phyloP scores from a whole-genome alignment of 2,797 vertebrate genomes.

The Falco concolor region DNA sequence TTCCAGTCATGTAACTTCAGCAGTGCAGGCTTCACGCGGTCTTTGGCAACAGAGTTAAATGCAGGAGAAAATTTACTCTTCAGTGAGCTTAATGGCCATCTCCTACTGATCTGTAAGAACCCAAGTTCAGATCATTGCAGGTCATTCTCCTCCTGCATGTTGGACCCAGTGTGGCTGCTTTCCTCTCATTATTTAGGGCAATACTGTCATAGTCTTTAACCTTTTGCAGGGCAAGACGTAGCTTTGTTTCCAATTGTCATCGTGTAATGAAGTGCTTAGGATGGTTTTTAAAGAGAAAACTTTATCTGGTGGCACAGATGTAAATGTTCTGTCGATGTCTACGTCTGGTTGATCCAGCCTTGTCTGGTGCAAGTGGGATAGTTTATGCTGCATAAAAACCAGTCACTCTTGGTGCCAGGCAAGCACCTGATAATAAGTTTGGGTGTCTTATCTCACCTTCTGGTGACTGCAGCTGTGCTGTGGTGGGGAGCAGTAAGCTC shows the following conservation, averaged over 20 bases:
- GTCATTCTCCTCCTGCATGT: accelerated
- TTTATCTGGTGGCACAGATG: neutral
- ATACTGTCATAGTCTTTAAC: neutral
- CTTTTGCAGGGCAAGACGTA: neutral
- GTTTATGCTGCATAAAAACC: neutral
- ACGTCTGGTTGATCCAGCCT: neutral
- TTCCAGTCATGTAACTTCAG: neutral
- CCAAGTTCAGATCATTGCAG: neutral
- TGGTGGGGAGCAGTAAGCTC: neutral
- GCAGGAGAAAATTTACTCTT: neutral
- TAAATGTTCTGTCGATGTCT: neutral
- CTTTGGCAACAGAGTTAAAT: neutral
- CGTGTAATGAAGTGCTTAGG: neutral
- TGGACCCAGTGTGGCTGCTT: neutral
- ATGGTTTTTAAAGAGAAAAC: neutral
- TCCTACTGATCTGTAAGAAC: neutral
- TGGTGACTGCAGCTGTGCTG: neutral
- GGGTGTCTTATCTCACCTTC: neutral
- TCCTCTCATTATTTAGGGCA: neutral
- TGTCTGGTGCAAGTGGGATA: neutral
- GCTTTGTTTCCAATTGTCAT: neutral
- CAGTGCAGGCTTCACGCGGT: neutral
- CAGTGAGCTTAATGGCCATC: neutral
- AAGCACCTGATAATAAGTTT: neutral
- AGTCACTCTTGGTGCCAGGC: neutral